Conservation (phyloP, 2,797 vertebrate species). For the Decapterus maruadsi region DNA sequence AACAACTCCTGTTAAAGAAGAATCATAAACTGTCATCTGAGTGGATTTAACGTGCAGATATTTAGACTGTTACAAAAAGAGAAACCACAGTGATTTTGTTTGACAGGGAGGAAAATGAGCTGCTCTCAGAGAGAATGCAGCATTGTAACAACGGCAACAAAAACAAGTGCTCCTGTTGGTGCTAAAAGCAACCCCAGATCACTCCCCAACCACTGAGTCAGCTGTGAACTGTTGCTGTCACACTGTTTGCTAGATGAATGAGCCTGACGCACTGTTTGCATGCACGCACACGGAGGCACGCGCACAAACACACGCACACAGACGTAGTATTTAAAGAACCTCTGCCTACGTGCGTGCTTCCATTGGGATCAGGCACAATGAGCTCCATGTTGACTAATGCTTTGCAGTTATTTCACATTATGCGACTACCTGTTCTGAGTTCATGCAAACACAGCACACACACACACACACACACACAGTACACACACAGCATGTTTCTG, state of each 20-base stretch:
- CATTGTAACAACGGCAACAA: conserved; percentile 36
- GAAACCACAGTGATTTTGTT: conserved; percentile 48
- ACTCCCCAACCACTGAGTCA: conserved; percentile 50
- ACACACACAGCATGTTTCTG: conserved; percentile 3
- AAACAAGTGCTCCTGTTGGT: conserved; percentile 52
- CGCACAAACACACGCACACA: conserved; percentile 4
- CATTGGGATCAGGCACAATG: conserved; percentile 7
- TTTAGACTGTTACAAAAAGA: conserved; percentile 29
- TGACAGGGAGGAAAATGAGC: conserved; percentile 61
- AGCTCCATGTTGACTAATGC: neutral
- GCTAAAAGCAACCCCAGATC: conserved; percentile 52
- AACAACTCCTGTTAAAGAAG: conserved; percentile 6
- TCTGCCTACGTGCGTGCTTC: conserved; percentile 2
- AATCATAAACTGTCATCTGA: conserved; percentile 2
- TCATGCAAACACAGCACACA: neutral
- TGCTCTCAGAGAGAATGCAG: conserved; percentile 37
- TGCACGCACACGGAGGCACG: neutral
- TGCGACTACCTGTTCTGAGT: neutral
- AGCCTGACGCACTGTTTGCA: conserved; percentile 31
- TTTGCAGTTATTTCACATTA: conserved; percentile 14
- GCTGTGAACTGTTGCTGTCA: conserved; percentile 47
- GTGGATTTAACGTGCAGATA: conserved; percentile 15
- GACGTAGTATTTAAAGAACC: conserved; percentile 14
- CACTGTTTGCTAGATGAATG: conserved; percentile 49
- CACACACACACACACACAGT: neutral